Percentiles rank a stretch among this genome's conserved stretches.
These are phyloP conservation scores for Girardinus metallicus DNA, from an alignment of 2,797 vertebrate genomes.

Conservation along the genomic window DNA sequence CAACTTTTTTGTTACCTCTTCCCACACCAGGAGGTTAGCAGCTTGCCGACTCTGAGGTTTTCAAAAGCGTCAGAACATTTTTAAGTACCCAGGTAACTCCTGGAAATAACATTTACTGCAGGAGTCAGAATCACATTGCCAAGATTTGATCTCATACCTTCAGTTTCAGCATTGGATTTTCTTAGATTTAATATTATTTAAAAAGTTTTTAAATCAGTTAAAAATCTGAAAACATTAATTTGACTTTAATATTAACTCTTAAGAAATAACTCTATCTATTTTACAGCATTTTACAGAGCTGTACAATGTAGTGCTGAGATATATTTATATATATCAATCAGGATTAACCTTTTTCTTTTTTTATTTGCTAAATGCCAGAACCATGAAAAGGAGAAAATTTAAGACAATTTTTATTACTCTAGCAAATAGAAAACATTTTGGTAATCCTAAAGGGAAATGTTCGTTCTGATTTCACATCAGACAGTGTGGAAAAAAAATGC, in stretches of 20 bases:
- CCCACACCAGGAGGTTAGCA: background rate
- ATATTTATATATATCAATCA: background rate
- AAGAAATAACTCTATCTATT: background rate
- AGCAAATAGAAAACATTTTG: too few species aligned
- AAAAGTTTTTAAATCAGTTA: background rate
- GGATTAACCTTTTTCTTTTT: too few species aligned
- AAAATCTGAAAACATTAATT: background rate
- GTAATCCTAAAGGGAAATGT: too few species aligned
- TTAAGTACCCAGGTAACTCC: background rate
- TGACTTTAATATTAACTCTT: background rate
- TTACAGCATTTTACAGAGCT: background rate
- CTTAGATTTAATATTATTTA: background rate
- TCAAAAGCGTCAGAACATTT: background rate
- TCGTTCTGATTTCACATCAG: too few species aligned
- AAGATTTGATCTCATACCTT: background rate
- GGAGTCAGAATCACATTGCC: background rate
- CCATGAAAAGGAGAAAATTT: too few species aligned
- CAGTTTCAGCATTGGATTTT: background rate
- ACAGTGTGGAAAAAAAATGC: too few species aligned
- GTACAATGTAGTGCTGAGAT: background rate
- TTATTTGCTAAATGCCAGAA: too few species aligned
- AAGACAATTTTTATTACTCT: too few species aligned
- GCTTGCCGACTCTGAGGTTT: conserved; percentile 6
- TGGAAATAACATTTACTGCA: background rate
- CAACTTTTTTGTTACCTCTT: conserved; percentile 9